A percentile compares a stretch with the other conserved stretches of the same genome.
Evolutionary conservation across 2,797 vertebrate species (phyloP).

Genomic region (Huso huso): DNA sequence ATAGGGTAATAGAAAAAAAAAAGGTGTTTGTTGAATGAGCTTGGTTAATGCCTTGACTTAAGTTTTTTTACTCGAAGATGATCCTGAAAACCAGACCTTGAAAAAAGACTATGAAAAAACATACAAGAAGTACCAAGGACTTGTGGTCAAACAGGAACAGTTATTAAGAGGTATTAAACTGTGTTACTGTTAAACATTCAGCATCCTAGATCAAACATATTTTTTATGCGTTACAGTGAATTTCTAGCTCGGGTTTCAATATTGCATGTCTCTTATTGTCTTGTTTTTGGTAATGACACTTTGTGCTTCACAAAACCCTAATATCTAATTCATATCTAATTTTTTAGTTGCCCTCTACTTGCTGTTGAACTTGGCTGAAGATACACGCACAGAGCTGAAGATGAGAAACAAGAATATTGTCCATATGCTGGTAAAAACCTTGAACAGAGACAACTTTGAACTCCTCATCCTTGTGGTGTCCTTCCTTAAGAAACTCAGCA

Average conservation of each 20-base stretch:
- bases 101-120: constrained; percentile 89
- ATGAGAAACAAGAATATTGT: constrained; percentile 95
- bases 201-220: too few relatives aligned
- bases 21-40: neutral
- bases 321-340: too few relatives aligned
- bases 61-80: constrained; percentile 72
- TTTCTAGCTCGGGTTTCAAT: neutral
- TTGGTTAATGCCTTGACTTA: constrained; percentile 49
- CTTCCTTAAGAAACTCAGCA: constrained; percentile 93
- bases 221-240: too few relatives aligned
- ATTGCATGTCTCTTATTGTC: neutral
- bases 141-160: constrained; percentile 85
- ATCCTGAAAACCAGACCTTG: constrained; percentile 72
- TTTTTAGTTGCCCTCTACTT: constrained; percentile 79
- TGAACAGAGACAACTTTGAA: constrained; percentile 80
- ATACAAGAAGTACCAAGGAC: constrained; percentile 81
- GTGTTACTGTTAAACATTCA: neutral
- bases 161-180: constrained; percentile 73
- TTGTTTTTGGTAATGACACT: too few relatives aligned
- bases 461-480: constrained; percentile 80
- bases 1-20: neutral
- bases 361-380: constrained; percentile 86
- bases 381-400: constrained; percentile 84
- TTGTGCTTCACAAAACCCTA: too few relatives aligned
- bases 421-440: constrained; percentile 80